Evolutionary conservation across 2,888 invertebrate genomes (phyloP), one percentile per base, ranked within the genome.

Genomic region (Tachina lurida): DNA sequence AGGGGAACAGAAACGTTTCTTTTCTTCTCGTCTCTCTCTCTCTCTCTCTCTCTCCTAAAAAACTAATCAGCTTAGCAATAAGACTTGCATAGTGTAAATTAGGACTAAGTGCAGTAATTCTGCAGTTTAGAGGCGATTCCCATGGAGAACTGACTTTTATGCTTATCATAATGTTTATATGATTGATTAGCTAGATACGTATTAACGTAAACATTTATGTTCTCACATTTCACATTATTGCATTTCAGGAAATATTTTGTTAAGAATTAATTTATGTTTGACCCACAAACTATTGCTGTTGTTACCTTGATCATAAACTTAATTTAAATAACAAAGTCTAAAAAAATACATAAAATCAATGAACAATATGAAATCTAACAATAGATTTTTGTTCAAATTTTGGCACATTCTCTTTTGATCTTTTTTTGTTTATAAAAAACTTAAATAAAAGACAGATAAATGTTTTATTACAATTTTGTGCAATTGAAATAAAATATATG

Each of bases 251-350:
- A 63, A 60, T 15, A 56, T 58, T 49, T 77, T 68, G 47, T 22
- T 49, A 54, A 45, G 17, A 31, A 47, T 22, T 45, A 76, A 76
- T 68, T 68, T 68, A 54, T 45, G 65, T 15, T 45, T 62, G 68
- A 62, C 56, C 60, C 52, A 78, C 68, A 49, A 65, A 68, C 56
- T 76, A 58, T 58, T 41, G 67, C 47, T 49, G 67, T 67, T 45
- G 17, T 77, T n/a, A 52, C 77, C 77, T 78, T 78, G 60, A 78
- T 17, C 13, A 47, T n/a, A 58, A 17, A 47, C 31, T 39, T 41
- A 52, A 60, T 70, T 78, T 49, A 62, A 78, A 62, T 62, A 70
- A 62, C 41, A 60, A 60, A 49, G 13, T 47, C 39, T 15, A 9
- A 39, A 19, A 76, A 56, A 17, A 31, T 58, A 58, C 12, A 41